Base-by-base conservation (phyloP, 1,140 invertebrate species). In the Drosophila nebulosa region DNA sequence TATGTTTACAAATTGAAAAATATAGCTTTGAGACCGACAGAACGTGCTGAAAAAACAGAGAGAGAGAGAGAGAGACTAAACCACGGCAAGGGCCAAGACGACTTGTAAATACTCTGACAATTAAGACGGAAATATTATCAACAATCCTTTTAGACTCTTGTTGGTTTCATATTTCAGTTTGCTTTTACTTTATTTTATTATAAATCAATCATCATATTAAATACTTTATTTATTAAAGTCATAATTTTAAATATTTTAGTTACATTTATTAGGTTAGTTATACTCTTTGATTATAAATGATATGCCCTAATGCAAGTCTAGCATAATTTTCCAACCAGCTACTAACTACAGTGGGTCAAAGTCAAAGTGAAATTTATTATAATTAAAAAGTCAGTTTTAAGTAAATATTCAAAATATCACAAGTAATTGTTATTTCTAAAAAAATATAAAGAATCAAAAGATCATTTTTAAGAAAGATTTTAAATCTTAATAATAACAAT, bases 1-100 rank as follows among this genome's bases (percentile, higher is more conserved):
- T 85, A 85, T 86, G 81, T 85, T 86, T 86, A 86, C 81, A 85
- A 85, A 85, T 85, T 85, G 81, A 85, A 85, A 85, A 85, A 86
- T 86, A 86, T 85, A 80, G 81, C 81, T 46, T 21, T 46, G 39
- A 63, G 64, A 78, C 81, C 78, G 57, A 36, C 36, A 63, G 66
- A 63, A 71, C 81, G 81, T 86, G 78, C 78, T 70, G 53, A 58
- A 67, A 64, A 56, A 52, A 26, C 22, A 63, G 35, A 26, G 22
- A 16, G 4, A n/a, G n/a, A n/a, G n/a, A n/a, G n/a, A n/a, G n/a
- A n/a, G n/a, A n/a, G n/a, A n/a, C n/a, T n/a, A n/a, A n/a, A n/a
- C n/a, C n/a, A n/a, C n/a, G n/a, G n/a, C n/a, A n/a, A n/a, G n/a
- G n/a, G n/a, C n/a, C n/a, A n/a, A n/a, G 21, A 2, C 35, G 36